phyloP scores from a whole-genome alignment of 2,113 vertebrate genomes.

The Colossoma macropomum region DNA sequence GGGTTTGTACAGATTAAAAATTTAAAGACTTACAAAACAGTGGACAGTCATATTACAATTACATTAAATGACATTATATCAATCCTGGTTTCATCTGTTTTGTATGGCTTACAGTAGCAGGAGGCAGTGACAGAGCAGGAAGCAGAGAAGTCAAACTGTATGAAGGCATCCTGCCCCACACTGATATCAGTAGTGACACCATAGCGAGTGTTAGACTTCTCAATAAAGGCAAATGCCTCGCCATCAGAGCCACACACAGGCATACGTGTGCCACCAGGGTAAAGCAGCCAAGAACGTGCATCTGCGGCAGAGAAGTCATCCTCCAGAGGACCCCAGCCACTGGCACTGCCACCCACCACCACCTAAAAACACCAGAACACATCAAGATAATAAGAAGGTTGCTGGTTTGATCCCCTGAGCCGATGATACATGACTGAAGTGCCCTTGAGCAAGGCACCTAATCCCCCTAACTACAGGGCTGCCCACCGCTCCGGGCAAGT shows the following conservation, averaged over 20 bases:
- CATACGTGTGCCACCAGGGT: slow-evolving; percentile 95
- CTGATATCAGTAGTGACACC: slow-evolving; percentile 94
- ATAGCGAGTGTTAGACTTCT: slow-evolving; percentile 96
- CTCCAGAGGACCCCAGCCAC: slow-evolving; percentile 92
- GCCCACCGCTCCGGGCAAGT: too few relatives aligned
- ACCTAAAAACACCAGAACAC: slow-evolving; percentile 75
- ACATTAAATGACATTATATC: neutral
- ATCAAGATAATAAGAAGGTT: neutral
- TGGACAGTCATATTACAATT: neutral
- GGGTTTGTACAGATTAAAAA: neutral
- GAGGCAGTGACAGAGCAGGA: slow-evolving; percentile 97
- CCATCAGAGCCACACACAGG: slow-evolving; percentile 94
- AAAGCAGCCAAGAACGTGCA: slow-evolving; percentile 93
- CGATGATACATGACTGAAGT: too few relatives aligned
- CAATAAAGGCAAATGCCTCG: slow-evolving; percentile 95
- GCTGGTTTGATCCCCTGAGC: too few relatives aligned
- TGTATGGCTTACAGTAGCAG: slow-evolving; percentile 88
- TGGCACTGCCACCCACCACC: slow-evolving; percentile 95
- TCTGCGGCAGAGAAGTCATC: slow-evolving; percentile 92
- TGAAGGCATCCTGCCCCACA: slow-evolving; percentile 91
- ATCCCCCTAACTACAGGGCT: too few relatives aligned
- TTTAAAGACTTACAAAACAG: neutral
- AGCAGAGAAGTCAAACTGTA: slow-evolving; percentile 97
- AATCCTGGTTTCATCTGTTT: neutral
- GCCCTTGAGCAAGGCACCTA: too few relatives aligned